Base-by-base conservation (phyloP, 2,797 vertebrate genomes). In the Echiichthys vipera region DNA sequence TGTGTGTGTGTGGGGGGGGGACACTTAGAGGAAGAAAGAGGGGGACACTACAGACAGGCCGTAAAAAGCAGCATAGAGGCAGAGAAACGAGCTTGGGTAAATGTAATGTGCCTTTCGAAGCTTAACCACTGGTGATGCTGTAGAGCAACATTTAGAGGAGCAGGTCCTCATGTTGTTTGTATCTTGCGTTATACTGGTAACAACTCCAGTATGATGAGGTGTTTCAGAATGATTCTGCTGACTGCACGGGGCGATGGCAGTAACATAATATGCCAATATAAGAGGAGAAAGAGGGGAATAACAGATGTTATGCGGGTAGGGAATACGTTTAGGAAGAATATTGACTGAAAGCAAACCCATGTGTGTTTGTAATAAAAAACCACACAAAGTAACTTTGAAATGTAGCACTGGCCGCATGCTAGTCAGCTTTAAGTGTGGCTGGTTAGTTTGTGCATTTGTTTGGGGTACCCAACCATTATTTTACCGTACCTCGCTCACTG, bases 371-470 rank as follows among this genome's bases (percentile, higher is more conserved):
- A 27, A 40, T 32, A n/a, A 29, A 42, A 57, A 65, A 20, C 14
- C 39, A 40, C 34, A 54, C 17, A 57, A 22, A 46, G 14, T 14
- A 43, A 49, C 29, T 24, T 27, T n/a, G 24, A 25, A 20, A 24
- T 57, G 54, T 56, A 65, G 49, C 49, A 40, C 20, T 42, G 14
- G 39, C 32, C 32, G 30, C 34, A 8, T 36, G 71, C 13, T 57
- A 37, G 30, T 30, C 42, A 45, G 54, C 12, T 46, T 29, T 24
- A 39, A 56, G 22, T 32, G 42, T 4, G 65, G 55, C 68, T 37
- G 27, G 32, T 45, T 37, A 27, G 47, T 25, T 64, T 36, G 55
- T 13, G 37, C 30, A 13, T 4, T 50, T 25, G 49, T 69, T 59
- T 40, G 45, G 18, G 24, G 9, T 15, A 34, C 42, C 2, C 14